Evolutionary conservation across 1,140 invertebrate species (phyloP).

Genomic region (Uloborus diversus): DNA sequence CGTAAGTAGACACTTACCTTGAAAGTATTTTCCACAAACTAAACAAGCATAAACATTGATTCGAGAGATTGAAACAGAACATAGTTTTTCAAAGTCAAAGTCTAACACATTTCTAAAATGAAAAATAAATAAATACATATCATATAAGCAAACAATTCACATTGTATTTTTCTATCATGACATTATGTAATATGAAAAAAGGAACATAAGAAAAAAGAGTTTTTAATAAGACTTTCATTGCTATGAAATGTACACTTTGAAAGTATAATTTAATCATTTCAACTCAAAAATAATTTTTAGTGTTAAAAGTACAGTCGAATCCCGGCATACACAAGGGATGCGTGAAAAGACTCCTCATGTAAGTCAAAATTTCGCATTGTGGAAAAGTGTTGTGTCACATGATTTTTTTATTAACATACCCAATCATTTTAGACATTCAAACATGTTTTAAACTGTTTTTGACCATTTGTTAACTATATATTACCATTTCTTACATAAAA

Average conservation of each 20-base stretch:
- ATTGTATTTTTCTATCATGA: not conserved
- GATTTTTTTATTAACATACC: no score
- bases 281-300: not conserved
- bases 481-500: no score
- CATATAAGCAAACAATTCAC: not conserved
- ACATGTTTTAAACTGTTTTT: no score
- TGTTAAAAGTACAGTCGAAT: not conserved
- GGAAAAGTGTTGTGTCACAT: no score
- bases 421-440: no score
- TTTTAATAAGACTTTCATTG: not conserved
- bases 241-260: not conserved
- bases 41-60: slow-evolving; percentile 99
- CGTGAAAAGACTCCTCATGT: no score
- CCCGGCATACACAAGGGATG: no score
- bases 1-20: slow-evolving; percentile 69
- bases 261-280: not conserved
- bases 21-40: slow-evolving; percentile 99
- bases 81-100: slow-evolving; percentile 99
- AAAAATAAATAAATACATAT: slow-evolving; percentile 4
- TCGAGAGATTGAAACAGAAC: slow-evolving; percentile 95
- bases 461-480: no score
- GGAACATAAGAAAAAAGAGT: not conserved
- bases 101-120: slow-evolving; percentile 84
- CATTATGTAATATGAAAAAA: not conserved
- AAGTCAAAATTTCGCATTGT: no score